Percentiles rank a stretch among this genome's conserved stretches.
phyloP scores from a whole-genome alignment of 2,888 invertebrate genomes.

The Muschampia plurimacula region DNA sequence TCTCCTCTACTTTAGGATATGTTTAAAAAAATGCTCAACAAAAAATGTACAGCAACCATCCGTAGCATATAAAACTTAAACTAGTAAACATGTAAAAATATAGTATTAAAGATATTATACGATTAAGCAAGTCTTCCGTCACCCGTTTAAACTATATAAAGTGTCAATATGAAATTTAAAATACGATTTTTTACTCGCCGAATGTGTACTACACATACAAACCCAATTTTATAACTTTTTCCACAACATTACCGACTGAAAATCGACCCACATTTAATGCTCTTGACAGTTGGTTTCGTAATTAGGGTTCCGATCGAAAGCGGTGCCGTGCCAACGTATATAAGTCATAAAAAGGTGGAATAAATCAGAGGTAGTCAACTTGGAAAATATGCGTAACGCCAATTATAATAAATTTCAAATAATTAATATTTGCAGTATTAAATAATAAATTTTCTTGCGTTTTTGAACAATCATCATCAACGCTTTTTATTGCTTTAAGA shows the following conservation, averaged over 20 bases:
- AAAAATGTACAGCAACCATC: too few relatives aligned
- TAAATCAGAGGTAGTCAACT: constrained; percentile 19
- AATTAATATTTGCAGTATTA: neutral
- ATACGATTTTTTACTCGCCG: neutral
- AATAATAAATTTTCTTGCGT: too few relatives aligned
- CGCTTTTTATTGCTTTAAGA: too few relatives aligned
- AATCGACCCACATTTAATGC: constrained; percentile 37
- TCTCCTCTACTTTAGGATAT: too few relatives aligned
- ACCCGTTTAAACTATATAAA: neutral
- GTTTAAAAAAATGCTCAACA: too few relatives aligned
- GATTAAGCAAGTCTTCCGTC: neutral
- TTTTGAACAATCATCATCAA: too few relatives aligned
- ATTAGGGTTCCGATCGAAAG: constrained; percentile 39
- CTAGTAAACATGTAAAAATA: neutral
- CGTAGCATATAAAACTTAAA: too few relatives aligned
- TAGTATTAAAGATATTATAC: neutral
- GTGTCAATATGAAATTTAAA: neutral
- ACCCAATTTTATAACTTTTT: constrained; percentile 28
- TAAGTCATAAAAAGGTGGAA: constrained; percentile 40
- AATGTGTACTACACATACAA: neutral
- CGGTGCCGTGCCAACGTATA: constrained; percentile 32
- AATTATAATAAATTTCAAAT: neutral
- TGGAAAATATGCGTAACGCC: neutral
- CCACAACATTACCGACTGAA: constrained; percentile 34
- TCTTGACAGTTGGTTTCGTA: constrained; percentile 42